Evolutionary conservation across 2,888 invertebrate genomes (phyloP).

Genomic region (Ametastegia equiseti): DNA sequence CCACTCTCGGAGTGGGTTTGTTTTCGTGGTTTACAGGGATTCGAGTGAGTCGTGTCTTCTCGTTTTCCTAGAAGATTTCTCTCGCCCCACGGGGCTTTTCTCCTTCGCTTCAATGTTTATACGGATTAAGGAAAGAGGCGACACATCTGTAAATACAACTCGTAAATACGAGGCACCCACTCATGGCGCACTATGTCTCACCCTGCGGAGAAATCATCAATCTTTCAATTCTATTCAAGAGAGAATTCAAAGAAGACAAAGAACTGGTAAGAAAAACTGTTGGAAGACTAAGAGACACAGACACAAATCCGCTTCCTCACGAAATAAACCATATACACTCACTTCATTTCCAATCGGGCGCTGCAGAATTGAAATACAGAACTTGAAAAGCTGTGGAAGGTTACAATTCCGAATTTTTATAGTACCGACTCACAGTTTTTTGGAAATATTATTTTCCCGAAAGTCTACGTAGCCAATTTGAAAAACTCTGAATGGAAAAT

Average conservation of each 20-base stretch:
- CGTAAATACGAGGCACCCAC: conserved; percentile 37
- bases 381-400: no score
- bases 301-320: background rate
- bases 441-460: no score
- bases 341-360: no score
- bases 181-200: background rate
- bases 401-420: no score
- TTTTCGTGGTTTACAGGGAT: conserved; percentile 33
- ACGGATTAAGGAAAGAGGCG: conserved; percentile 44
- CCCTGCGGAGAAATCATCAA: background rate
- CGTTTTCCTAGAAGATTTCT: conserved; percentile 33
- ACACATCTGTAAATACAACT: conserved; percentile 45
- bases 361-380: no score
- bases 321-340: no score
- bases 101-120: conserved; percentile 16
- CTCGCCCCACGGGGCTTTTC: background rate
- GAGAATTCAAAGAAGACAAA: background rate
- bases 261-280: background rate
- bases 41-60: conserved; percentile 22
- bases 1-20: conserved; percentile 28
- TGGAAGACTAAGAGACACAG: background rate
- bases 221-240: conserved; percentile 4
- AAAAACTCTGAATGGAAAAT: no score
- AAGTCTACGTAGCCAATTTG: no score
- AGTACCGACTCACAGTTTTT: no score